Evolutionary conservation across 2,113 vertebrate species (phyloP).

Genomic region (Phalacrocorax aristotelis): DNA sequence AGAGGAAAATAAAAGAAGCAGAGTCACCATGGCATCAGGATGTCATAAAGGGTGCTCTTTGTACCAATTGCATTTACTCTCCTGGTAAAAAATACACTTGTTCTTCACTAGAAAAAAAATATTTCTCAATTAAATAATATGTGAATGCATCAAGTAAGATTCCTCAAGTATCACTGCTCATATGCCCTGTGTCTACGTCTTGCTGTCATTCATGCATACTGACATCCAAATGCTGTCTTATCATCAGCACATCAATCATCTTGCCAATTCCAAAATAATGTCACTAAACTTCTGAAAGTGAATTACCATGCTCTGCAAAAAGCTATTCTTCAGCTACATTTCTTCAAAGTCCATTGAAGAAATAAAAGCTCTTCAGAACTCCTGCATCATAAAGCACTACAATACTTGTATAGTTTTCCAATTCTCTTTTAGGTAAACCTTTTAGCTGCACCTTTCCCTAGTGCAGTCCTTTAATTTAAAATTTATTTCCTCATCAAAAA

Average conservation of each 20-base stretch:
- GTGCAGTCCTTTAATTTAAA: constrained; percentile 47
- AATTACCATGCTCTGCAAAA: neutral
- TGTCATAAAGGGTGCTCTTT: neutral
- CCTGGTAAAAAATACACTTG: neutral
- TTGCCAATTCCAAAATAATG: neutral
- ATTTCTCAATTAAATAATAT: neutral
- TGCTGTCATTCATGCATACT: neutral
- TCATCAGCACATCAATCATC: neutral
- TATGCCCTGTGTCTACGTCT: neutral
- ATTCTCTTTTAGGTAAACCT: neutral
- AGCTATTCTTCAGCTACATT: neutral
- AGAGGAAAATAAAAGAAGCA: neutral
- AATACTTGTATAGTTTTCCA: neutral
- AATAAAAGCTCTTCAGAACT: neutral
- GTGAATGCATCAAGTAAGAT: neutral
- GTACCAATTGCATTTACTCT: neutral
- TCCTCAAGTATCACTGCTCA: neutral
- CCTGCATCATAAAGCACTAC: neutral
- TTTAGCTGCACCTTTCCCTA: neutral
- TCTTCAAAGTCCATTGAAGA: neutral
- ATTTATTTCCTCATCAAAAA: constrained; percentile 57
- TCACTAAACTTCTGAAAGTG: neutral
- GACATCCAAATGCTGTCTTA: neutral
- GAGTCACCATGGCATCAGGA: neutral
- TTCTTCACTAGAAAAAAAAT: neutral